Conservation (phyloP, 2,113 vertebrate species). For the Epinephelus fuscoguttatus region DNA sequence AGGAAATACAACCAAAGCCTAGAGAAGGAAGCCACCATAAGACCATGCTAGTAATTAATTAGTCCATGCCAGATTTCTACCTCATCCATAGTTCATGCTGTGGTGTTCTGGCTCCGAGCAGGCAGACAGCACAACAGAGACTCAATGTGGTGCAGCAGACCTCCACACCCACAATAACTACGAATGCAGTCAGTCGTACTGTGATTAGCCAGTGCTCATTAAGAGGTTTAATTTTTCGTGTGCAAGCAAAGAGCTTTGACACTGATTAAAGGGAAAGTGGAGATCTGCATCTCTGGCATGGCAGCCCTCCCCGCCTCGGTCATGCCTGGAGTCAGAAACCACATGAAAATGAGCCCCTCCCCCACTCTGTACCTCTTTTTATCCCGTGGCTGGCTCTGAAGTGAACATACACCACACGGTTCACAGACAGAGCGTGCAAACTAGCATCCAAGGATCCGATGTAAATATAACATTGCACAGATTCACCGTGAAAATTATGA, state of each 20-base stretch:
- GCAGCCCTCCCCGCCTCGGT: conserved; percentile 49
- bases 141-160: conserved; percentile 42
- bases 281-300: conserved; percentile 55
- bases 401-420: conserved; percentile 35
- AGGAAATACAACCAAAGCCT: conserved; percentile 29
- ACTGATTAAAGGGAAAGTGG: conserved; percentile 71
- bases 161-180: conserved; percentile 36
- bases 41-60: conserved; percentile 38
- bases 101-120: conserved; percentile 39
- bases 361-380: conserved; percentile 32
- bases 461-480: conserved; percentile 8
- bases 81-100: conserved; percentile 36
- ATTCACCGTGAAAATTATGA: background rate
- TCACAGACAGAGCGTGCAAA: background rate
- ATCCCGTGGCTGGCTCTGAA: conserved; percentile 31
- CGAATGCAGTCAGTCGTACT: conserved; percentile 55
- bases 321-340: conserved; percentile 62
- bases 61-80: conserved; percentile 48
- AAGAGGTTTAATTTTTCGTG: conserved; percentile 57
- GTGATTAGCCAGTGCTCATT: conserved; percentile 68
- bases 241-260: conserved; percentile 55
- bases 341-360: conserved; percentile 59
- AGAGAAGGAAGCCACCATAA: conserved; percentile 40
- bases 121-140: conserved; percentile 38
- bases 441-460: background rate